These are phyloP conservation scores for Gallirallus australis DNA, from an alignment of 2,797 vertebrate species.

Conservation along the genomic window DNA sequence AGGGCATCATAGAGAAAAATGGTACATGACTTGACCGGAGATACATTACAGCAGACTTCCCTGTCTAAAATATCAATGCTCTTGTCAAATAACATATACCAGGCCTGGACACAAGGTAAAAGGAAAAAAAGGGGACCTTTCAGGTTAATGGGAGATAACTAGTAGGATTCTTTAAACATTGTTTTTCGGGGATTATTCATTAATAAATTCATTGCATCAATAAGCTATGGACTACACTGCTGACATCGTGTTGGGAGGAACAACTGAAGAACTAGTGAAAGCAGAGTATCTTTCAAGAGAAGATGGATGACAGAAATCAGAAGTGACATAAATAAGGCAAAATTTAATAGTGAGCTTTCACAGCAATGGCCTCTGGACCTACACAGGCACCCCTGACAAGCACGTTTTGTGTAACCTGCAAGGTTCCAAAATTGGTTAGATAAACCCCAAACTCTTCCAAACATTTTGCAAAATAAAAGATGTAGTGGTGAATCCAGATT, in stretches of 20 bases:
- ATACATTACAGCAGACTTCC: background rate
- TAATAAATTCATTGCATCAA: background rate
- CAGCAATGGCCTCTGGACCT: background rate
- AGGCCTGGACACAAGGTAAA: background rate
- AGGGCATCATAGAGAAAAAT: background rate
- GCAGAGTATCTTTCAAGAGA: background rate
- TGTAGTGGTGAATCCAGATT: background rate
- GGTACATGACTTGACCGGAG: rapidly evolving
- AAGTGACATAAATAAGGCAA: background rate
- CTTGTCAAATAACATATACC: background rate
- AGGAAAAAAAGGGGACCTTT: background rate
- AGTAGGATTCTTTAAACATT: background rate
- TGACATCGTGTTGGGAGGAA: background rate
- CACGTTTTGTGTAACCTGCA: rapidly evolving
- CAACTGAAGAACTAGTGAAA: background rate
- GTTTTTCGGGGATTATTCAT: background rate
- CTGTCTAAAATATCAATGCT: background rate
- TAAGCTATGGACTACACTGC: background rate
- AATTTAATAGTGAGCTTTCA: background rate
- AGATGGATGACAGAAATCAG: background rate
- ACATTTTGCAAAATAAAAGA: background rate
- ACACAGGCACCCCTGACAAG: background rate
- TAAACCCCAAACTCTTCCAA: background rate
- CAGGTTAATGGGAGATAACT: background rate
- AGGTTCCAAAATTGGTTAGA: background rate